Evolutionary conservation across 2,797 vertebrate genomes (phyloP).

Genomic region (Thripadectes ignobilis): DNA sequence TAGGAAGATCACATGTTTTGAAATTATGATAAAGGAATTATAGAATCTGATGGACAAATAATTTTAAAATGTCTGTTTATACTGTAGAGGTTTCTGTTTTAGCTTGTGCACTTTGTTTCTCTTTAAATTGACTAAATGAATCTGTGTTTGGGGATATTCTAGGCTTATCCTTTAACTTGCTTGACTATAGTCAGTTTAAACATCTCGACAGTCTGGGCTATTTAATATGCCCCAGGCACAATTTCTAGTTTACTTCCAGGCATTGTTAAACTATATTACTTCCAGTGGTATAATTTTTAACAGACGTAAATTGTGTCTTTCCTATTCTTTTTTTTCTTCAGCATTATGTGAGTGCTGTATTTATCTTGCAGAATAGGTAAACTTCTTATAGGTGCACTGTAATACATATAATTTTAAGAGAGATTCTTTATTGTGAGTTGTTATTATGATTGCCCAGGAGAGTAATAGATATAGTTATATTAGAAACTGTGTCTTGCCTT

Average conservation of each 20-base stretch:
- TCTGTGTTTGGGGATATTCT: background rate
- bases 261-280: constrained; percentile 43
- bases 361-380: constrained; percentile 43
- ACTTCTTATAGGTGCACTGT: constrained; percentile 20
- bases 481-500: constrained; percentile 35
- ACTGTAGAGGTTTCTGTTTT: background rate
- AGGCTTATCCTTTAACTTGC: background rate
- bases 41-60: background rate
- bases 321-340: background rate
- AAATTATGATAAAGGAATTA: background rate
- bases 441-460: constrained; percentile 34
- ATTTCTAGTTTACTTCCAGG: constrained; percentile 38
- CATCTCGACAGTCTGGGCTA: constrained; percentile 8
- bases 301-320: constrained; percentile 40
- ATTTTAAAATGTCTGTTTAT: background rate
- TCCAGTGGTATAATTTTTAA: constrained; percentile 31
- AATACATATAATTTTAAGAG: constrained; percentile 43
- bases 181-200: background rate
- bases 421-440: constrained; percentile 56
- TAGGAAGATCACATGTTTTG: background rate
- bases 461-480: constrained; percentile 42
- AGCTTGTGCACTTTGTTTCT: background rate
- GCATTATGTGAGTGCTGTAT: constrained; percentile 31
- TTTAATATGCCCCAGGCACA: constrained; percentile 9
- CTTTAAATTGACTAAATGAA: constrained; percentile 26